These are phyloP conservation scores for Hippasteria phrygiana DNA, from an alignment of 53 echinoderm and acorn worm genomes.

Conservation along the genomic window DNA sequence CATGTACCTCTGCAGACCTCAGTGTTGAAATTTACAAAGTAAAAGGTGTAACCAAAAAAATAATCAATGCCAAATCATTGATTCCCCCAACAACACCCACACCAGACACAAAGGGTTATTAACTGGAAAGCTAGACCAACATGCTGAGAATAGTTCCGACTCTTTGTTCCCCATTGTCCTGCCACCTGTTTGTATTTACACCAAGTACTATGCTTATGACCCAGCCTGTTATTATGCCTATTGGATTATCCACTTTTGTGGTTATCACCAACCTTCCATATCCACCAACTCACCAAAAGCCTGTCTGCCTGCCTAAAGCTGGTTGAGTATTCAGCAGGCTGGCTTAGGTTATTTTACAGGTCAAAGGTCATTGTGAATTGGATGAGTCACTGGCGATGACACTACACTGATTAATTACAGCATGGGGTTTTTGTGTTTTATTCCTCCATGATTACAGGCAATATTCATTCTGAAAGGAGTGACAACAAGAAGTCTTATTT, in stretches of 20 bases:
- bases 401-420: too few species aligned
- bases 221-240: too few species aligned
- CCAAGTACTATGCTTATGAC: too few species aligned
- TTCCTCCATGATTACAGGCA: too few species aligned
- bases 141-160: background rate
- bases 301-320: background rate
- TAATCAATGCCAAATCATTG: too few species aligned
- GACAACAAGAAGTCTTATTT: too few species aligned
- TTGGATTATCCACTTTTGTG: conserved; percentile 8
- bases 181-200: background rate
- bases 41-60: background rate
- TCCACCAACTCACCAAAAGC: background rate
- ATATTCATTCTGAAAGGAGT: too few species aligned
- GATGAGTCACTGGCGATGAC: background rate
- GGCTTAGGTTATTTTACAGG: too few species aligned
- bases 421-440: too few species aligned
- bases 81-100: too few species aligned
- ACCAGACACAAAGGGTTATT: background rate
- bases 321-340: background rate
- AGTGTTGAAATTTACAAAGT: background rate
- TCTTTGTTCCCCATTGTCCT: background rate
- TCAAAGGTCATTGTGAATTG: background rate
- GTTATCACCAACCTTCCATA: background rate
- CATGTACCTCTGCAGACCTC: too few species aligned
- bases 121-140: background rate